Evolutionary conservation across 2,797 vertebrate genomes (phyloP), one percentile per base, ranked within the genome.

Genomic region (Denticeps clupeoides): DNA sequence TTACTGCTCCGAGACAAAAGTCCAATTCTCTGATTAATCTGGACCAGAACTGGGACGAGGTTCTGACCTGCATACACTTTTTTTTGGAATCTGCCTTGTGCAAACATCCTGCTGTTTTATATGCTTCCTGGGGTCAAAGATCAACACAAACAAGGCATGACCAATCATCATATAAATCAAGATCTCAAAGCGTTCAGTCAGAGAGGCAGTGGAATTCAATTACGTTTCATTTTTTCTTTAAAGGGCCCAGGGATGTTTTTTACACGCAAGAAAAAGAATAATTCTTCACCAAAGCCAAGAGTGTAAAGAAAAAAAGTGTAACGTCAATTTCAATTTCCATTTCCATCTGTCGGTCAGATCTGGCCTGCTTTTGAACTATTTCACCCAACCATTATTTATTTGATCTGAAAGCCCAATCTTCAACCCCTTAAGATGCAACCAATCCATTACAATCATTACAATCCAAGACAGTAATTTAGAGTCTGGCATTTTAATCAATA

Each of bases 91-190:
- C 51, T 41, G 27, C 55, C 65, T 69, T 73, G 47, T 63, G 65
- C 74, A 80, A 79, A 82, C 76, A 75, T 78, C 75, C 73, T 73
- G 70, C 62, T 60, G 69, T 73, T 81, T 77, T 73, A 77, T 77
- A 62, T 62, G 74, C 67, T 70, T 79, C 71, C 74, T 66, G 61
- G 24, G 76, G 73, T 70, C 67, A 70, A 49, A 53, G 71, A 69
- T 75, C 65, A 67, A 6, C 48, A 19, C 49, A 70, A 15, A 41
- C 25, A 38, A 48, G 56, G 65, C 61, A 56, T 69, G 70, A 73
- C 69, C 55, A 68, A 79, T 79, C 62, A 55, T 49, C 32, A 62
- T 60, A 73, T 77, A 65, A 80, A 80, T 77, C 71, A 70, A 19
- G 47, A 48, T 54, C 58, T 69, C 62, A 72, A 28, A 60, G 60